These are phyloP conservation scores for Vulpes ferrilata DNA, from an alignment of 2,113 vertebrate species.

Conservation along the genomic window DNA sequence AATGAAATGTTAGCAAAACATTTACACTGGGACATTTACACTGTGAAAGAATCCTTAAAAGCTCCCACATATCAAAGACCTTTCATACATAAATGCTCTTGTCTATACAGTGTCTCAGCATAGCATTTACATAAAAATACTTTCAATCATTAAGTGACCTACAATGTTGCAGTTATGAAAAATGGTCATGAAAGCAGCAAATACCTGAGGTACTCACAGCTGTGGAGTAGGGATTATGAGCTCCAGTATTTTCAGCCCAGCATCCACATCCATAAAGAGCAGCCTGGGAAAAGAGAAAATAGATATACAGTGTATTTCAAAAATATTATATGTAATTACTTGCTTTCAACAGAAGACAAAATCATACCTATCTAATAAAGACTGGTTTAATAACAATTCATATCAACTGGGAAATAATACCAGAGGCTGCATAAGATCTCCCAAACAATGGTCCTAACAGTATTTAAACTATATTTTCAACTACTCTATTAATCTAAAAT, in stretches of 20 bases:
- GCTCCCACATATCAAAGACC: background rate
- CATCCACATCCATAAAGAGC: slow-evolving; percentile 99
- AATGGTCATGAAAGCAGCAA: slow-evolving; percentile 89
- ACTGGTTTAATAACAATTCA: background rate
- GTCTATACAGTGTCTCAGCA: background rate
- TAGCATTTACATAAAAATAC: slow-evolving; percentile 25
- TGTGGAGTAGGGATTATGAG: slow-evolving; percentile 96
- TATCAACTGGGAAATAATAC: background rate
- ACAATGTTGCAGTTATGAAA: slow-evolving; percentile 71
- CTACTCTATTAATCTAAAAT: background rate
- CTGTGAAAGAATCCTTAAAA: slow-evolving; percentile 40
- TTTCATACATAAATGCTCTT: background rate
- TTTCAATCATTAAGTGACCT: slow-evolving; percentile 59
- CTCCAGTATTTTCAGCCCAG: slow-evolving; percentile 98
- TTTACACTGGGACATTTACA: slow-evolving; percentile 5
- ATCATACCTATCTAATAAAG: slow-evolving; percentile 34
- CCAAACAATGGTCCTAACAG: background rate
- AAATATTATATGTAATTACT: slow-evolving; percentile 26
- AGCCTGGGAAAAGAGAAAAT: slow-evolving; percentile 88
- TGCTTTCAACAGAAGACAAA: slow-evolving; percentile 50
- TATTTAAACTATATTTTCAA: slow-evolving; percentile 3
- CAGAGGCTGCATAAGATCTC: background rate
- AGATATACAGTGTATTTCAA: background rate
- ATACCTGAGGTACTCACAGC: slow-evolving; percentile 99
- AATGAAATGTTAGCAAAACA: slow-evolving; percentile 22